A percentile compares a stretch with the other conserved stretches of the same genome.
These are phyloP conservation scores for Tenrec ecaudatus DNA, from an alignment of 2,113 vertebrate species.

Conservation along the genomic window DNA sequence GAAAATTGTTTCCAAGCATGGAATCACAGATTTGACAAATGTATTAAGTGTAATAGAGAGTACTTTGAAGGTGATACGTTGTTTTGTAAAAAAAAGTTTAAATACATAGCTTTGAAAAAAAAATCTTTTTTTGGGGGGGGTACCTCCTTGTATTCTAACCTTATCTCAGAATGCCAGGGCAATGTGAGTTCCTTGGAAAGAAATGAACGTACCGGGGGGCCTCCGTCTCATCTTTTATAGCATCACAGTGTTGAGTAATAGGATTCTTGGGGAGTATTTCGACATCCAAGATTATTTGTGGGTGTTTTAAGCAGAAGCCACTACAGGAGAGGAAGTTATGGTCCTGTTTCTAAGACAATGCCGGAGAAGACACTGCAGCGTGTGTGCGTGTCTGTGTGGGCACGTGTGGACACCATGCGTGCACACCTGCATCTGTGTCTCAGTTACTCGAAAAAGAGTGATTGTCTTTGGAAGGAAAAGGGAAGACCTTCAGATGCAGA, in stretches of 20 bases:
- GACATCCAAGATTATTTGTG: conserved; percentile 7
- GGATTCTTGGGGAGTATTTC: background rate
- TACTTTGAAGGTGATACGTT: too few species aligned
- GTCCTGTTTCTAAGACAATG: background rate
- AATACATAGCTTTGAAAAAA: too few species aligned
- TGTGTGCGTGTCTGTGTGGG: too few species aligned
- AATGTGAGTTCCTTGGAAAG: conserved; percentile 7
- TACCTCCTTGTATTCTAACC: background rate
- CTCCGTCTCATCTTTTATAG: background rate
- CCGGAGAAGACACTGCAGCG: background rate
- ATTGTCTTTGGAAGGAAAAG: conserved; percentile 81
- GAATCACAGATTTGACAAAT: too few species aligned
- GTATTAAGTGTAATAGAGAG: too few species aligned
- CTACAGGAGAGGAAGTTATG: background rate
- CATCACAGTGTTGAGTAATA: conserved; percentile 6
- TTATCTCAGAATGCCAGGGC: background rate
- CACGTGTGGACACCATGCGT: fast-evolving
- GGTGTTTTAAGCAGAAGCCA: background rate
- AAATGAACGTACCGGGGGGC: background rate
- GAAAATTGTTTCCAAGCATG: too few species aligned
- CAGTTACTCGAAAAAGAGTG: conserved; percentile 46
- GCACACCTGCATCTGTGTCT: background rate
- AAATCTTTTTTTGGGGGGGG: too few species aligned
- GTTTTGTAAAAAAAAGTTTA: too few species aligned
- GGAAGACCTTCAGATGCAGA: conserved; percentile 61